phyloP scores from a whole-genome alignment of 2,888 invertebrate genomes.

The Strigamia maritima region DNA sequence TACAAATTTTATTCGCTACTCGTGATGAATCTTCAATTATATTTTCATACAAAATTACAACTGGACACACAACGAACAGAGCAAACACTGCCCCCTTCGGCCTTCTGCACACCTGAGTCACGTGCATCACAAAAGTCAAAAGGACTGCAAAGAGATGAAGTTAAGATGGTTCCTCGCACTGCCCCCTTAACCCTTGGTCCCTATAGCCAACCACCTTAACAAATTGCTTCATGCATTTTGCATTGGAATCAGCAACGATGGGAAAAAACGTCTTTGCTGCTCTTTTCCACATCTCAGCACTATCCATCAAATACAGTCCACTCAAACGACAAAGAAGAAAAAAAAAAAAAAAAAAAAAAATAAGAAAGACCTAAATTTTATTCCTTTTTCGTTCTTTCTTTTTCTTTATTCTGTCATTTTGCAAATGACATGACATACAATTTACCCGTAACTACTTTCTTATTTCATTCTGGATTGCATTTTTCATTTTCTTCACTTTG shows the following conservation, averaged over 20 bases:
- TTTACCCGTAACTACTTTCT: slow-evolving; percentile 15
- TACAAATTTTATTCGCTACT: neutral
- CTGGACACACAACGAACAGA: neutral
- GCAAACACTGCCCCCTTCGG: neutral
- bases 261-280: slow-evolving; percentile 17
- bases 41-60: slow-evolving; percentile 16
- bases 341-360: neutral
- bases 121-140: neutral
- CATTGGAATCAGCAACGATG: slow-evolving; percentile 29
- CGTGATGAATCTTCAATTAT: slow-evolving; percentile 25
- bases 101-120: neutral
- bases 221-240: slow-evolving; percentile 34
- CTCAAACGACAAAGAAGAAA: neutral
- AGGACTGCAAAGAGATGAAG: slow-evolving; percentile 8
- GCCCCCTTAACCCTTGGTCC: slow-evolving; percentile 34
- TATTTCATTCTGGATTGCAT: slow-evolving; percentile 17
- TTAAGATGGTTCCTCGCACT: slow-evolving; percentile 27
- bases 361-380: neutral
- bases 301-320: slow-evolving; percentile 24
- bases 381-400: neutral
- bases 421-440: slow-evolving; percentile 30
- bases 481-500: slow-evolving; percentile 7
- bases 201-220: slow-evolving; percentile 27
- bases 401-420: slow-evolving; percentile 27
- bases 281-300: slow-evolving; percentile 32